Base-by-base conservation (phyloP, 2,888 invertebrate species). In the Cerceris rybyensis region DNA sequence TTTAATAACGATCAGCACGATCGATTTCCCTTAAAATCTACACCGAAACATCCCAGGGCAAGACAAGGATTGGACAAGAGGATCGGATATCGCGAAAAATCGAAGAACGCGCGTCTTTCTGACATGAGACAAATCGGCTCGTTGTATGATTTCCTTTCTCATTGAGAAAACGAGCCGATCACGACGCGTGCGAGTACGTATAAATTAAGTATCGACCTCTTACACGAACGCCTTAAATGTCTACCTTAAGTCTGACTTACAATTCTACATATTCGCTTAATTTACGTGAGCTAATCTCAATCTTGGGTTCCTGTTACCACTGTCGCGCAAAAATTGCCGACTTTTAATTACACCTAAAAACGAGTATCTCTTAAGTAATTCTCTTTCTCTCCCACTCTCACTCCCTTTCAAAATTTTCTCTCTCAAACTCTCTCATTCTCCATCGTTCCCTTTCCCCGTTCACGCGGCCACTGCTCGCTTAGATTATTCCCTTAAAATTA, bases 241-340 rank as follows among this genome's bases (percentile, higher is more conserved):
- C 64, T 82, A 78, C 14, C 60, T 71, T 79, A 80, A 67, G 61
- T 39, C 76, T 77, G 72, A 80, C 80, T 84, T 84, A 84, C 77
- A 11, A 65, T 46, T 13, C 75, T 85, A 84, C 16, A 42, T 46
- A 64, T 41, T 77, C 71, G 59, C 76, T 68, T 75, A 76, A 80
- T 17, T 78, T 76, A 86, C 79, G 73, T 86, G 86, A 86, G 86
- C 86, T 86, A 85, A 86, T 85, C 85, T 85, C 86, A 85, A 85
- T 83, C 72, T 83, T 75, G 85, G 60, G 68, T 85, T 78, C 50
- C 69, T 64, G 46, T 71, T 58, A 41, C 63, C 67, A 58, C 61
- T 63, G 63, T 50, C 60, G 52, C 52, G 52, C 17, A 43, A 41
- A 41, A 13, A 13, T 17, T 13, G 42, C 54, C 65, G 65, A 55